Percentiles rank a stretch among this genome's conserved stretches.
Conservation (phyloP, 2,888 invertebrate species). For the Harpalus rufipes region DNA sequence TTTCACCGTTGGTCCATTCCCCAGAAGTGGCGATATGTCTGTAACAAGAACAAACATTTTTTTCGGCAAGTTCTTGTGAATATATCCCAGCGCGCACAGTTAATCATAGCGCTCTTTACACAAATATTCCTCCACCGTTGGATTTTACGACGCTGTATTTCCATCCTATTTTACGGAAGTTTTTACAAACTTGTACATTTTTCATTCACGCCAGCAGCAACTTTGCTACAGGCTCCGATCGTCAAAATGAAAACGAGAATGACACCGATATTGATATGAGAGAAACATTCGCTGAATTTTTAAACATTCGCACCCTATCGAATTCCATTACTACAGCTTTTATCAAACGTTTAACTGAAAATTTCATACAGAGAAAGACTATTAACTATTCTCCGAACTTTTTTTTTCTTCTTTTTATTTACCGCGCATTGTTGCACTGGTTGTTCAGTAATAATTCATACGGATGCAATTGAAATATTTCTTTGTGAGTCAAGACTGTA, state of each 20-base stretch:
- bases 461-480: no score
- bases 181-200: slow-evolving; percentile 48
- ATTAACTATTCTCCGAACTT: neutral
- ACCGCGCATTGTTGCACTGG: neutral
- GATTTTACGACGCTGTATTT: slow-evolving; percentile 39
- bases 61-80: slow-evolving; percentile 32
- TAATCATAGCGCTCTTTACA: slow-evolving; percentile 35
- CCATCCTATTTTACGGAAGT: slow-evolving; percentile 42
- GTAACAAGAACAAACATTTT: slow-evolving; percentile 54
- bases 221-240: slow-evolving; percentile 4
- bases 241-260: slow-evolving; percentile 20
- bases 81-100: slow-evolving; percentile 23
- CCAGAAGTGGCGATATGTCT: slow-evolving; percentile 47
- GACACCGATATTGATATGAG: neutral
- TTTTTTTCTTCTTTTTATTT: neutral
- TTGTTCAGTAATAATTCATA: no score
- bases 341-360: neutral
- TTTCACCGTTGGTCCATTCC: neutral
- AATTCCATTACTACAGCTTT: neutral
- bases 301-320: slow-evolving; percentile 5
- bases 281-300: slow-evolving; percentile 3
- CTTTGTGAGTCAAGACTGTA: no score
- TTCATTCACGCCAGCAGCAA: slow-evolving; percentile 28
- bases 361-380: neutral
- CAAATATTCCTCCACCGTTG: slow-evolving; percentile 29